Conservation (phyloP, 1,140 invertebrate genomes). For the Heterodera schachtii region DNA sequence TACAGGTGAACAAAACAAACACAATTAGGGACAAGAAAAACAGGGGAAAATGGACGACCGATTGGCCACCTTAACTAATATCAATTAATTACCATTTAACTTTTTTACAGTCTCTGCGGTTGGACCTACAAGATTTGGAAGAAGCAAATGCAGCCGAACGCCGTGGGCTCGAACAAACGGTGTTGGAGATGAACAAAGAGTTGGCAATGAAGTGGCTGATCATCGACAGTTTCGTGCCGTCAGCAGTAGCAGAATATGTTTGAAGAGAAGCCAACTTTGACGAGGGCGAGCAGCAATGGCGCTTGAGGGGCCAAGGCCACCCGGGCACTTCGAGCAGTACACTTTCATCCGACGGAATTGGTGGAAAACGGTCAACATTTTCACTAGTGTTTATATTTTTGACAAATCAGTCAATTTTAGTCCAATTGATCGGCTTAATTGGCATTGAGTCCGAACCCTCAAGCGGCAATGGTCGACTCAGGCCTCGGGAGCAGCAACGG, state of each 20-base stretch:
- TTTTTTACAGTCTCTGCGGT: conserved; percentile 68
- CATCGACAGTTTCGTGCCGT: conserved; percentile 94
- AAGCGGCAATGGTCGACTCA: conserved; percentile 48
- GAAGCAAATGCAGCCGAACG: conserved; percentile 80
- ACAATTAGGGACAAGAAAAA: no score
- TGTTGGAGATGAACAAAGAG: conserved; percentile 78
- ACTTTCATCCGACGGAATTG: conserved; percentile 3
- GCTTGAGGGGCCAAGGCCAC: conserved; percentile 1
- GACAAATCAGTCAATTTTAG: neutral
- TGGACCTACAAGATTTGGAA: conserved; percentile 80
- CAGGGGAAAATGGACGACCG: no score
- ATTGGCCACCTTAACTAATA: no score
- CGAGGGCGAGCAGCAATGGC: conserved; percentile 76
- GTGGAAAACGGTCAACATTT: conserved; percentile 2
- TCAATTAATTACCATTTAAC: no score
- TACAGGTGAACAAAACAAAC: no score
- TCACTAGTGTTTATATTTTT: neutral
- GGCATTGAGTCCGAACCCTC: conserved; percentile 8
- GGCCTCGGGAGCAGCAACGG: conserved; percentile 46
- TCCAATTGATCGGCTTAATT: conserved; percentile 9
- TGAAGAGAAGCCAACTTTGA: conserved; percentile 77
- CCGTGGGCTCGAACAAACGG: conserved; percentile 78
- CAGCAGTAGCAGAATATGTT: conserved; percentile 83
- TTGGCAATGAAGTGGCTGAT: conserved; percentile 75
- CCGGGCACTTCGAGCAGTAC: neutral